Conservation (phyloP, 2,797 vertebrate genomes). For the Otus scops region DNA sequence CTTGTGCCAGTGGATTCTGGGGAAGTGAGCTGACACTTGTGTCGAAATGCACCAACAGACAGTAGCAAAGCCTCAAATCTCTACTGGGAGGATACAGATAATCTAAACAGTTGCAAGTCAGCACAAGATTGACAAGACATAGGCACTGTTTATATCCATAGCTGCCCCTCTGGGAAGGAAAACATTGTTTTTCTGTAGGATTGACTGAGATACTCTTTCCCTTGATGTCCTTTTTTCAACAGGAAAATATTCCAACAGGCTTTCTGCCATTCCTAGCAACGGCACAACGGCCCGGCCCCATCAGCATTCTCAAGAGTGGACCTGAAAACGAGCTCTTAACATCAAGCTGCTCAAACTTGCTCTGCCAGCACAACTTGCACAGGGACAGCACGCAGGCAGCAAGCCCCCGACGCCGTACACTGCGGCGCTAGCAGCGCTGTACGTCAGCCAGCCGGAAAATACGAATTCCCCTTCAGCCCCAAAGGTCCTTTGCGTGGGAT, state of each 20-base stretch:
- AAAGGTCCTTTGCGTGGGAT: neutral
- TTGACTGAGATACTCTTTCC: neutral
- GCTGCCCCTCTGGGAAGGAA: neutral
- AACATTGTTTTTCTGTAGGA: neutral
- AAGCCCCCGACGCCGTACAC: neutral
- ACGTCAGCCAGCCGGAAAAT: neutral
- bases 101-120: neutral
- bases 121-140: neutral
- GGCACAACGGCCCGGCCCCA: accelerated
- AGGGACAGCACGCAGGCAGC: neutral
- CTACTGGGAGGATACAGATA: neutral
- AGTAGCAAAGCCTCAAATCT: neutral
- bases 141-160: neutral
- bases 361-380: neutral
- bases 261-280: neutral
- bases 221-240: neutral
- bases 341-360: neutral
- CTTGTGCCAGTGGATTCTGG: neutral
- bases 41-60: neutral
- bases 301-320: neutral
- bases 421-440: neutral
- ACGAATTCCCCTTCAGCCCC: neutral
- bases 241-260: neutral
- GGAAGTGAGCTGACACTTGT: neutral
- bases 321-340: neutral